phyloP scores from a whole-genome alignment of 2,113 vertebrate species.

The Sinocyclocheilus anshuiensis region DNA sequence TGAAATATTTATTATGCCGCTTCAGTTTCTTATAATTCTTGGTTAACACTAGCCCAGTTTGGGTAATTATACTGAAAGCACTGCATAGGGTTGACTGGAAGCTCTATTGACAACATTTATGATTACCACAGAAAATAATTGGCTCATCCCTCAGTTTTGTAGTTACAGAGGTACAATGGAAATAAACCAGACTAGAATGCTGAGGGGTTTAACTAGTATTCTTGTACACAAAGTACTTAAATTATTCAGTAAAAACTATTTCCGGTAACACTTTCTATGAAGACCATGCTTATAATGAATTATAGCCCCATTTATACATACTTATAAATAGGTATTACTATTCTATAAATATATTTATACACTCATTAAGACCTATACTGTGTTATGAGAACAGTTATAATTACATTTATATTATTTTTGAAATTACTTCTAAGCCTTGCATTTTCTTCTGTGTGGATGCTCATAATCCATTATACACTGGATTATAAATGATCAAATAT shows the following conservation, averaged over 20 bases:
- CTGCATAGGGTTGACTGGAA: background rate
- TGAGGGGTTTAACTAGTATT: background rate
- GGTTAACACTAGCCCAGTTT: background rate
- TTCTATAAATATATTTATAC: too few relatives aligned
- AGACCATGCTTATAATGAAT: too few relatives aligned
- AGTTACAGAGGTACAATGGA: background rate
- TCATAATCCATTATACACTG: too few relatives aligned
- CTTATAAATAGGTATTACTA: too few relatives aligned
- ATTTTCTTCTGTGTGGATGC: too few relatives aligned
- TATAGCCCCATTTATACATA: too few relatives aligned
- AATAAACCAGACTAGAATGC: background rate
- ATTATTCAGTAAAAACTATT: background rate
- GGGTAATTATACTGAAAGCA: background rate
- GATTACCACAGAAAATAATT: conserved; percentile 8
- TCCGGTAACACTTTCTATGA: too few relatives aligned
- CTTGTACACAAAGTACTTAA: background rate
- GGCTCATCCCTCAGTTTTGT: background rate
- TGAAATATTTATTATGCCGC: background rate
- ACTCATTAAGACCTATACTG: too few relatives aligned
- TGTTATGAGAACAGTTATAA: too few relatives aligned
- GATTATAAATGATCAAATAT: too few relatives aligned
- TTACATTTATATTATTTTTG: too few relatives aligned
- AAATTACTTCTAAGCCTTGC: too few relatives aligned
- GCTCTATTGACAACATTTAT: background rate
- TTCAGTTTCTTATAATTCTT: background rate